Evolutionary conservation across 2,888 invertebrate genomes (phyloP), one percentile per base, ranked within the genome.

Genomic region (Chrysodeixis includens): DNA sequence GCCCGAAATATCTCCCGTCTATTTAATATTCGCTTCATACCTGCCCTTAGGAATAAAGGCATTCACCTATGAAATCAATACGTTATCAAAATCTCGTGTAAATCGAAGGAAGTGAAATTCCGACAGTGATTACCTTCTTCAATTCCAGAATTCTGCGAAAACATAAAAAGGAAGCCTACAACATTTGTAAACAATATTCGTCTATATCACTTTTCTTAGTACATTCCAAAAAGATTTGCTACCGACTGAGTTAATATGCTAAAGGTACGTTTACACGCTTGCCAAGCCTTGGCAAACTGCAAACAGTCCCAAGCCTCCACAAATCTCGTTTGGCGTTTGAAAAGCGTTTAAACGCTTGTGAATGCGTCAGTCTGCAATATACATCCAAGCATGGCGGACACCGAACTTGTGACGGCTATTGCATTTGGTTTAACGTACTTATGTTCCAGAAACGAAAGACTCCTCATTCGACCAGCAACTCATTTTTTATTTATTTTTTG

Each of bases 11-110:
- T 12, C 30, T 35, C 44, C n/a, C 8, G 0, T 3, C 40, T 26
- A 62, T 40, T 18, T 52, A 30, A 56, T 52, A 9, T 20, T n/a
- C 30, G 30, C 30, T 3, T 26, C 20, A 44, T 12, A 16, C 18
- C 3, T 30, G 5, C 40, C 16, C 8, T 30, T 20, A 26, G 16
- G 10, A n/a, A 56, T 40, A 5, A n/a, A 55, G 22, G 14, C 44
- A 44, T 14, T 66, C 51, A 51, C 30, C 57, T 35, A 55, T 71
- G 60, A 58, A 66, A 61, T 46, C 16, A 72, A 32, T 12, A 58
- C 58, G 55, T 71, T 18, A 40, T 56, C 52, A 59, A n/a, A 51
- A 52, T 51, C 16, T 8, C 10, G 40, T 20, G 16, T 16, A 22
- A 51, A 59, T 53, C 53, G 30, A 51, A 12, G 16, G 26, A 58